Evolutionary conservation across 1,140 invertebrate genomes (phyloP).

Genomic region (Trachymyrmex septentrionalis): DNA sequence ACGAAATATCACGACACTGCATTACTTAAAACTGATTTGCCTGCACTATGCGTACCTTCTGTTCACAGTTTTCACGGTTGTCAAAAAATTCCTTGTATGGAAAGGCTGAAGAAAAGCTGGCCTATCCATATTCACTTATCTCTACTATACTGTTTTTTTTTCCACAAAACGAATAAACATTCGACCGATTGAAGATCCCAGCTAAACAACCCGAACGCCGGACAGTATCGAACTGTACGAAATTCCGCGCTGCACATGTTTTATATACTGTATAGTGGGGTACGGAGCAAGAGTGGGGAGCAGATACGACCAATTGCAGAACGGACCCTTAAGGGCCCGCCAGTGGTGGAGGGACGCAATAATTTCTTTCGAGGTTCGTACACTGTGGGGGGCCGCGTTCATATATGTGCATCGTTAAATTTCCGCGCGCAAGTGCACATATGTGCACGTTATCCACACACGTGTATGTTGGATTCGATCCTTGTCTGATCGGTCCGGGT

Average conservation of each 20-base stretch:
- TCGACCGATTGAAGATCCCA: not conserved
- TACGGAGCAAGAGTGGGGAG: constrained; percentile 54
- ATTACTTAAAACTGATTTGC: not conserved
- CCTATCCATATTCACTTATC: not conserved
- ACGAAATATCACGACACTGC: not conserved
- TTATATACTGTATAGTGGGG: constrained; percentile 59
- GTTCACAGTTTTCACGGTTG: not conserved
- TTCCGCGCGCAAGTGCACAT: constrained; percentile 67
- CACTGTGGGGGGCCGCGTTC: constrained; percentile 75
- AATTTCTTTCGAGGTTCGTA: constrained; percentile 63
- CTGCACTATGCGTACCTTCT: constrained; percentile 7
- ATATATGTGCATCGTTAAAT: constrained; percentile 57
- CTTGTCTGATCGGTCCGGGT: constrained; percentile 17
- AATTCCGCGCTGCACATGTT: constrained; percentile 5
- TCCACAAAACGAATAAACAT: constrained; percentile 9
- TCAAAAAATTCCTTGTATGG: too few species aligned
- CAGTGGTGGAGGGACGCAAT: constrained; percentile 22
- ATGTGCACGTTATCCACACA: constrained; percentile 33
- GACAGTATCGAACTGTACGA: constrained; percentile 55
- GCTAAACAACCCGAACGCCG: not conserved
- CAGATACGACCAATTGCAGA: constrained; percentile 69
- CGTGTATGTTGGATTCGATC: constrained; percentile 15
- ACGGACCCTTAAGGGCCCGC: constrained; percentile 68
- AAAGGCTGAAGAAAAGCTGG: too few species aligned
- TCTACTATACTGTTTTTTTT: not conserved